Evolutionary conservation across 2,797 vertebrate species (phyloP), one percentile per base, ranked within the genome.

Genomic region (Gallinago nigripennis): DNA sequence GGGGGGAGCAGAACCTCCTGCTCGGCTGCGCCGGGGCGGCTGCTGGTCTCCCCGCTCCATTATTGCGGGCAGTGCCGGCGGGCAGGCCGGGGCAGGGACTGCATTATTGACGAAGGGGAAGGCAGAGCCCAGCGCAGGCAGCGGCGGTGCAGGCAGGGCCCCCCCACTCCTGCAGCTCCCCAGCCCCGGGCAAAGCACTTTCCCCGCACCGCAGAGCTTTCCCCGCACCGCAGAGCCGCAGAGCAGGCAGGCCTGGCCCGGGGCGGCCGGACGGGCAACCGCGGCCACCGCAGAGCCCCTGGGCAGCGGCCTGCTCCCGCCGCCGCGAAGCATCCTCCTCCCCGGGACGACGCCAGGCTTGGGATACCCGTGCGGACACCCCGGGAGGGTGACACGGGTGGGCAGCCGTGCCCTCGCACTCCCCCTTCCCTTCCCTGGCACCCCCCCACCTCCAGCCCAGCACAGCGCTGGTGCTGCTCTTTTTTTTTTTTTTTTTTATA

Each of bases 121-220:
- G 37, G 85, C 84, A 70, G 88, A 60, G 4, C 35, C 21, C 4
- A 8, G 65, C 6, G 11, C 64, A n/a, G 82, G 76, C 77, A 41
- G 77, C 17, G 35, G n/a, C 25, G n/a, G 35, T 19, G 61, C 66
- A 28, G 77, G 80, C 86, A 71, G 53, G 28, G 70, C 12, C 41
- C 75, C 41, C 75, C 84, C 33, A 35, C 72, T 85, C 82, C 61
- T 23, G 45, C 90, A 58, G 65, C n/a, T 9, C 68, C 94, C 83
- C 86, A 90, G 97, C 94, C 97, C 81, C 96, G 41, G 97, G 97
- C 96, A 94, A 96, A 97, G 95, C 95, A 94, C 37, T 37, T 37
- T 37, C 37, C 37, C 37, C 9, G 35, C 35, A 35, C 35, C 9
- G 35, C 35, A 35, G 35, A 35, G 35, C 97, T 97, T 56, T 81